phyloP scores from a whole-genome alignment of 1,140 invertebrate genomes.

The Trypoxylus dichotomus region DNA sequence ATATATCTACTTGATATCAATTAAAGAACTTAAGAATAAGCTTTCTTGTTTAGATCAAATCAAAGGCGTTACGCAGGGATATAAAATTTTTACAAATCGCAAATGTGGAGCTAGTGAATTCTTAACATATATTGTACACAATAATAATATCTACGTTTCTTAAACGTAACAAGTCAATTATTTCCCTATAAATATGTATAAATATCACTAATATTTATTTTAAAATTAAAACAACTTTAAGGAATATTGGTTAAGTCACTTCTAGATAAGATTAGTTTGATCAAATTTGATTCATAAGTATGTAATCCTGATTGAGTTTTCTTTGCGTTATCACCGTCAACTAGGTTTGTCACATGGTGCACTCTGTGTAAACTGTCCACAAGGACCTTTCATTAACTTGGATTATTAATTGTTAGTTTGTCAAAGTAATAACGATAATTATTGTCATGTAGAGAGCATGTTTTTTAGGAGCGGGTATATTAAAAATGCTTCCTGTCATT shows the following conservation, averaged over 20 bases:
- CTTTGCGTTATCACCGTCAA: neutral
- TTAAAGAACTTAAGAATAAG: neutral
- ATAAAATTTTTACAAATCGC: neutral
- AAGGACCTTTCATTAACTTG: neutral
- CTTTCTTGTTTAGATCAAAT: neutral
- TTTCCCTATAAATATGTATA: slow-evolving; percentile 13
- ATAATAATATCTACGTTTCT: slow-evolving; percentile 5
- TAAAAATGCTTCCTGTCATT: neutral
- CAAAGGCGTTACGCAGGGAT: slow-evolving; percentile 3
- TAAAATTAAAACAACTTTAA: neutral
- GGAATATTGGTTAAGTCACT: neutral
- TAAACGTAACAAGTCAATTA: slow-evolving; percentile 20
- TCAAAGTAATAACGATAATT: neutral
- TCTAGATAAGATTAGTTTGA: neutral
- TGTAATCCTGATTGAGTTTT: neutral
- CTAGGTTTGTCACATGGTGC: neutral
- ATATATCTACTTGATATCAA: neutral
- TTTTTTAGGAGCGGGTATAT: neutral
- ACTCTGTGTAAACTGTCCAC: neutral
- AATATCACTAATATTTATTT: slow-evolving; percentile 2
- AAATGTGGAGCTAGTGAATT: neutral
- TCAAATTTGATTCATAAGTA: too few relatives aligned
- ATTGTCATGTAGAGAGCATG: neutral
- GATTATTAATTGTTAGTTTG: neutral
- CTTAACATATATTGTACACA: neutral